Base-by-base conservation (phyloP, 2,888 invertebrate species). In the Chymomyza procnemis region DNA sequence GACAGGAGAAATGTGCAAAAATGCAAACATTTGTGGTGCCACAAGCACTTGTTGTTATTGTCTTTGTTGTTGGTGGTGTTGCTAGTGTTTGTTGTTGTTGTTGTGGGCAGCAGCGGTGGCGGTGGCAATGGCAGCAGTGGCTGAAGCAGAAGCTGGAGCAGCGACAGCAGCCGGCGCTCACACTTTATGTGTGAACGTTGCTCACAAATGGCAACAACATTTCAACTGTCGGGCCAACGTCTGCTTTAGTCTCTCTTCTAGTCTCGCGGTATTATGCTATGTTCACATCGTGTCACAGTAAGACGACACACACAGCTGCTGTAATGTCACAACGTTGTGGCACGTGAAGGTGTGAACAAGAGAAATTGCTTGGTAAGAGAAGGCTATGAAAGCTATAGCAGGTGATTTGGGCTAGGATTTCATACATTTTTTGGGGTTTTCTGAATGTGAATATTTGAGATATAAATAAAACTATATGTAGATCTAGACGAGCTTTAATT, bases 1-100 rank as follows among this genome's bases (percentile, higher is more conserved):
- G 86, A 88, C 88, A 88, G 87, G 85, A 86, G 85, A 88, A 88
- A 86, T 88, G 88, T 88, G 88, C 87, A 87, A 83, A 88, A 83
- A 83, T 83, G 88, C 87, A 86, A 83, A 80, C 83, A 83, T 86
- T 88, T 83, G 83, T 67, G 82, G 83, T 73, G 78, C 63, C 21
- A 54, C 12, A 14, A 21, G 54, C 54, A 14, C 21, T 54, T 21
- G 19, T 21, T 54, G 52, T 19, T 19, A 22, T 54, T 22, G 54
- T 12, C 4, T 8, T 21, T 54, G 54, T 21, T 54, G 54, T 18
- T 47, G 47, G 14, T 47, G 47, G 14, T 47, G 47, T 47, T 6
- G 26, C 6, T 26, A 26, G 26, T 26, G 26, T 26, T 26, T 26
- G 8, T 4, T 26, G 26, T 26, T 26, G 26, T 26, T 4, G 6